phyloP scores from a whole-genome alignment of 2,888 invertebrate species.

The Diadegma fenestrale region DNA sequence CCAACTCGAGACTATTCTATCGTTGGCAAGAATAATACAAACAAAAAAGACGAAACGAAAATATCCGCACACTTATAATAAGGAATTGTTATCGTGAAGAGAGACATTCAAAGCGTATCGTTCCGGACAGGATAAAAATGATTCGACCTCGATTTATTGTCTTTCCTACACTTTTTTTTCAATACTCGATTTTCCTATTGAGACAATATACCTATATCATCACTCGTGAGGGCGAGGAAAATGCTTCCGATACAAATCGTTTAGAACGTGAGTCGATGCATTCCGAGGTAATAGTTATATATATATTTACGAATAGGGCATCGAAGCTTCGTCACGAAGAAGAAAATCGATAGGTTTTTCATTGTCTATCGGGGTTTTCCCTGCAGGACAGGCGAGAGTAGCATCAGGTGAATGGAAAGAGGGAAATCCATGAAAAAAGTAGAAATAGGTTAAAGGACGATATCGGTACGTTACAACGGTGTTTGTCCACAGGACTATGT shows the following conservation, averaged over 20 bases:
- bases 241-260: conserved; percentile 8
- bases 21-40: not conserved
- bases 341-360: conserved; percentile 37
- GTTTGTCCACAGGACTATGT: conserved; percentile 16
- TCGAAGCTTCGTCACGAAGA: conserved; percentile 4
- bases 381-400: conserved; percentile 2
- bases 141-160: conserved; percentile 13
- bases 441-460: conserved; percentile 10
- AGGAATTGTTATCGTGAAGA: conserved; percentile 8
- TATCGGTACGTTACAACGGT: conserved; percentile 43
- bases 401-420: conserved; percentile 29
- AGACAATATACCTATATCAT: too few relatives aligned
- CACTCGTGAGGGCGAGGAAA: conserved; percentile 6
- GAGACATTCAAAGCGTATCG: not conserved
- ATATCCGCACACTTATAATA: conserved; percentile 8
- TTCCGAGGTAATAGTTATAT: conserved; percentile 13
- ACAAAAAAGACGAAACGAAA: not conserved
- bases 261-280: conserved; percentile 15
- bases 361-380: conserved; percentile 19
- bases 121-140: conserved; percentile 8
- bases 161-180: not conserved
- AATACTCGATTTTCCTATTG: not conserved
- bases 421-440: not conserved
- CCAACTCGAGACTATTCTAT: not conserved
- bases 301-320: not conserved